Base-by-base conservation (phyloP, 1,140 invertebrate genomes). In the Drosophila nebulosa region DNA sequence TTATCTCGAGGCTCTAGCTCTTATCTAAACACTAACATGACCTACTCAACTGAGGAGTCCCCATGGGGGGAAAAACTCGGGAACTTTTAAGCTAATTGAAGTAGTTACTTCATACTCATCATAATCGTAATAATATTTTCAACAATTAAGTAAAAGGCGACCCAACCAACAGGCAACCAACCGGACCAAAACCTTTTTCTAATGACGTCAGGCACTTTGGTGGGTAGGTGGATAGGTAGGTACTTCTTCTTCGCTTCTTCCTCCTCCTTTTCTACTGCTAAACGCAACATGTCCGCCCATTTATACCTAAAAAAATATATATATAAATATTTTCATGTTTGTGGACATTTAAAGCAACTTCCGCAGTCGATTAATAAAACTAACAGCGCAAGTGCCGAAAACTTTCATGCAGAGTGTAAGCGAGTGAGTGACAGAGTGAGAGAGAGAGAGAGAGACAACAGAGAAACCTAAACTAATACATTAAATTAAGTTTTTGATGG, bases 301-400 rank as follows among this genome's bases (percentile, higher is more conserved):
- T 18, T 46, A 21, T 21, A 46, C 39, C 39, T 46, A 63, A 36
- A 14, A 60, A 64, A 63, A 46, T 73, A 75, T 69, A 10, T 16
- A 32, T 67, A 83, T 64, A 63, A 67, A 85, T 80, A 78, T 69
- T 78, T 77, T 85, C 81, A 86, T 85, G 81, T 88, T 88, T 86
- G 81, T 86, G 78, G 74, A 86, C 81, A 88, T 86, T 86, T 86
- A 86, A 83, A 86, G 81, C 70, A 67, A 81, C 83, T 86, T 86
- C 81, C 81, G 81, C 21, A 64, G 81, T 69, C 81, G 76, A 85
- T 85, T 86, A 88, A 86, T 86, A 81, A 75, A 86, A 78, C 57
- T 50, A 83, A 66, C 61, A 69, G 46, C 26, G 57, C 53, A 60
- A 39, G 36, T 24, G n/a, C 12, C 14, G 27, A 42, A 30, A 50